phyloP scores from a whole-genome alignment of 1,140 invertebrate species.

The Hycleus phaleratus region DNA sequence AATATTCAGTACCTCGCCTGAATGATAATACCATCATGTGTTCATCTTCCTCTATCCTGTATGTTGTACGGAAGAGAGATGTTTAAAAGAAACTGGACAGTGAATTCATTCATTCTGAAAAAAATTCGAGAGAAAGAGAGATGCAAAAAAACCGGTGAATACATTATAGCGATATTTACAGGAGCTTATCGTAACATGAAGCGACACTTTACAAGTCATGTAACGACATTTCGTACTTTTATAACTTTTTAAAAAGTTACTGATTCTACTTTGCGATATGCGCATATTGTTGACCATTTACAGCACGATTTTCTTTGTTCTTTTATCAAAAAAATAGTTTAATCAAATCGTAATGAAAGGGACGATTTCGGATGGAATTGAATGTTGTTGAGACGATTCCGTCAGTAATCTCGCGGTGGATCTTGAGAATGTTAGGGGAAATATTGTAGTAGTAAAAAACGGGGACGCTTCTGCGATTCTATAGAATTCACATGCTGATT shows the following conservation, averaged over 20 bases:
- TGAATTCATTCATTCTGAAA: constrained; percentile 6
- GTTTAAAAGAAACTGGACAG: constrained; percentile 10
- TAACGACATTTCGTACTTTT: constrained; percentile 13
- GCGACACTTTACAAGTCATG: constrained; percentile 10
- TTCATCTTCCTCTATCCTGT: too few species aligned
- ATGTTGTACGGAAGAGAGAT: too few species aligned
- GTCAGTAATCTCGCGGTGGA: constrained; percentile 18
- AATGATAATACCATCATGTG: constrained; percentile 16
- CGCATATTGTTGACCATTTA: too few species aligned
- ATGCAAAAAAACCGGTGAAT: not conserved
- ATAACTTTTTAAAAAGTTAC: not conserved
- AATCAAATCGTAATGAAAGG: too few species aligned
- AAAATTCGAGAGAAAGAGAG: too few species aligned
- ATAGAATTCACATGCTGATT: constrained; percentile 21
- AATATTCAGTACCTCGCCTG: constrained; percentile 32
- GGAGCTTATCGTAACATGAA: constrained; percentile 11
- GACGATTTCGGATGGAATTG: not conserved
- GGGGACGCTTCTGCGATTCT: too few species aligned
- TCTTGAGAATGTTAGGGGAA: constrained; percentile 16
- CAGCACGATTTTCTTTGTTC: too few species aligned
- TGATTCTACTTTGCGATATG: too few species aligned
- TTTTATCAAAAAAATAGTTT: too few species aligned
- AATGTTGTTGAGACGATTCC: constrained; percentile 1
- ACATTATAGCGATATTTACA: constrained; percentile 15
- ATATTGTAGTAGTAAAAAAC: constrained; percentile 1